phyloP scores from a whole-genome alignment of 2,113 vertebrate species.

The Centropristis striata region DNA sequence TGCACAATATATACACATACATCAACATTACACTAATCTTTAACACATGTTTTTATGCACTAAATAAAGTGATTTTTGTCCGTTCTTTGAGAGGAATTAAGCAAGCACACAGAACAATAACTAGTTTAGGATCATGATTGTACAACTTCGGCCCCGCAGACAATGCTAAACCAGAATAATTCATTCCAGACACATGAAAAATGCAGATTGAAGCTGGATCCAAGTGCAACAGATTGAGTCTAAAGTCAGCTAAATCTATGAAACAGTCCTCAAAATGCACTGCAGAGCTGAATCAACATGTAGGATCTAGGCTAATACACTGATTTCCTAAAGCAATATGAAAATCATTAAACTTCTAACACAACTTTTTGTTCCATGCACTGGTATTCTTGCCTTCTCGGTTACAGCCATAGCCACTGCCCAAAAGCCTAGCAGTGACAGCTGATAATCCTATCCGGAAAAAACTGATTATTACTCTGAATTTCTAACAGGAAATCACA shows the following conservation, averaged over 20 bases:
- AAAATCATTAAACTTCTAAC: slow-evolving; percentile 15
- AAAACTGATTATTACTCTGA: slow-evolving; percentile 34
- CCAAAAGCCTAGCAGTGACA: slow-evolving; percentile 33
- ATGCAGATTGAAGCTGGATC: slow-evolving; percentile 54
- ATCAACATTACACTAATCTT: neutral
- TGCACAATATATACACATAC: neutral
- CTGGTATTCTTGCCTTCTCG: slow-evolving; percentile 36
- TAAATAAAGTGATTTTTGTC: neutral
- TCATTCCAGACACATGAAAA: slow-evolving; percentile 62
- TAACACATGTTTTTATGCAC: neutral
- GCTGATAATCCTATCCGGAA: slow-evolving; percentile 51
- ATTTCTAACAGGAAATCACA: slow-evolving; percentile 67
- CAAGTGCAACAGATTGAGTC: slow-evolving; percentile 44
- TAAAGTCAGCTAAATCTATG: slow-evolving; percentile 13
- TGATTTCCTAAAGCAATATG: slow-evolving; percentile 16
- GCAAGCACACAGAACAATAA: neutral
- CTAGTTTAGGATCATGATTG: slow-evolving; percentile 1
- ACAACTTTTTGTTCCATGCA: slow-evolving; percentile 38
- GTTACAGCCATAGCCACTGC: slow-evolving; percentile 34
- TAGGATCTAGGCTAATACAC: neutral
- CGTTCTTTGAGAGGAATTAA: neutral
- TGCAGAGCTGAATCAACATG: slow-evolving; percentile 11
- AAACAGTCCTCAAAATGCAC: slow-evolving; percentile 6
- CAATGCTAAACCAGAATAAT: slow-evolving; percentile 51
- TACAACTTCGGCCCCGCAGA: slow-evolving; percentile 33